phyloP scores from a whole-genome alignment of 2,113 vertebrate species.

The Tychaedon coryphoeus region DNA sequence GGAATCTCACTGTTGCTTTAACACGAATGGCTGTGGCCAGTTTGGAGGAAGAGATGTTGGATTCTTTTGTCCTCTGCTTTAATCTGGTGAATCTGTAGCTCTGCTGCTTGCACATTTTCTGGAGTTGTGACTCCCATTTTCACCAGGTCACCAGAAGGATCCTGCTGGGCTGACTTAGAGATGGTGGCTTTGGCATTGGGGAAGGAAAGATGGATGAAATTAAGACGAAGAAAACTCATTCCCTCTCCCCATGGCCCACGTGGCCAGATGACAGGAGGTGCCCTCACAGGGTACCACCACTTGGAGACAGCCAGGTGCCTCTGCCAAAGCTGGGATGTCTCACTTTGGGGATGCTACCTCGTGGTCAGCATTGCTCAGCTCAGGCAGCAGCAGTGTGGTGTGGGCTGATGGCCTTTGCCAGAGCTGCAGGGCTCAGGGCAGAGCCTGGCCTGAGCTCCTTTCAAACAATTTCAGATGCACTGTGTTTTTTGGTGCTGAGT shows the following conservation, averaged over 20 bases:
- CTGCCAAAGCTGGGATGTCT: not conserved
- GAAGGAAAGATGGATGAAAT: not conserved
- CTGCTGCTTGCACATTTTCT: not conserved
- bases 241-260: not conserved
- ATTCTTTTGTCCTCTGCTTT: fast-evolving
- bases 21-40: not conserved
- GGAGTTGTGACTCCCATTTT: not conserved
- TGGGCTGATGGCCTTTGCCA: not conserved
- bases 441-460: not conserved
- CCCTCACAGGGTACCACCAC: no score
- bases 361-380: not conserved
- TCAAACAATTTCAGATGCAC: not conserved
- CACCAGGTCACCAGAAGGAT: not conserved
- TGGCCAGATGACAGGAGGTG: fast-evolving
- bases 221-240: not conserved
- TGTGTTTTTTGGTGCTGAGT: not conserved
- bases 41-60: not conserved
- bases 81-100: not conserved
- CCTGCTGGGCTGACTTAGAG: not conserved
- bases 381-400: fast-evolving
- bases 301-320: not conserved
- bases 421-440: fast-evolving
- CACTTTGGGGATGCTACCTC: not conserved
- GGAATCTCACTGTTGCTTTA: not conserved
- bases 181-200: not conserved